Conservation (phyloP, 2,888 invertebrate genomes). For the Ypsolopha scabrella region DNA sequence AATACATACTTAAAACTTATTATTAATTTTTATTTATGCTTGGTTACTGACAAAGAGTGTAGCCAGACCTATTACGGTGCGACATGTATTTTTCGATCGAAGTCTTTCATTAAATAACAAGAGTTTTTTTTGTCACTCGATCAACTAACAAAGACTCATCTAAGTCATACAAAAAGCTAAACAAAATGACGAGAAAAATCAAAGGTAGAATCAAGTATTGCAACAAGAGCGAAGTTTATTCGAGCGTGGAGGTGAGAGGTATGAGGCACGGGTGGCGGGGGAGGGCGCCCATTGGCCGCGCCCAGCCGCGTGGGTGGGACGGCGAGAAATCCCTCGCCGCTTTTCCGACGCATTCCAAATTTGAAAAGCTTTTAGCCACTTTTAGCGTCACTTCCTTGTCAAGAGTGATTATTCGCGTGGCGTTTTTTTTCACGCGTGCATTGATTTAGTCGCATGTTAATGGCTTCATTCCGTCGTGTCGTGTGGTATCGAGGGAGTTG, state of each 20-base stretch:
- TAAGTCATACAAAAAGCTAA: background rate
- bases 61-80: no score
- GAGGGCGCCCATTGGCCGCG: conserved; percentile 57
- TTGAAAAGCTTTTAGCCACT: conserved; percentile 39
- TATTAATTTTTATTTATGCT: no score
- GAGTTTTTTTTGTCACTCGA: no score
- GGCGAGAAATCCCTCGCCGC: conserved; percentile 44
- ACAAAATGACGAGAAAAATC: background rate
- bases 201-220: background rate
- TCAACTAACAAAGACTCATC: no score
- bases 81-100: no score
- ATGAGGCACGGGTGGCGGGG: background rate
- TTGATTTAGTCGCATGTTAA: background rate
- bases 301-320: conserved; percentile 49
- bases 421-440: background rate
- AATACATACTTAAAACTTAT: no score
- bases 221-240: background rate
- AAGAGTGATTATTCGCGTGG: conserved; percentile 23
- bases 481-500: conserved; percentile 1
- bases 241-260: background rate
- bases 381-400: conserved; percentile 53
- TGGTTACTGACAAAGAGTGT: no score
- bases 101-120: no score
- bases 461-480: background rate
- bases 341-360: conserved; percentile 38